A percentile compares a stretch with the other conserved stretches of the same genome.
Evolutionary conservation across 2,797 vertebrate genomes (phyloP).

Genomic region (Forpus xanthops): DNA sequence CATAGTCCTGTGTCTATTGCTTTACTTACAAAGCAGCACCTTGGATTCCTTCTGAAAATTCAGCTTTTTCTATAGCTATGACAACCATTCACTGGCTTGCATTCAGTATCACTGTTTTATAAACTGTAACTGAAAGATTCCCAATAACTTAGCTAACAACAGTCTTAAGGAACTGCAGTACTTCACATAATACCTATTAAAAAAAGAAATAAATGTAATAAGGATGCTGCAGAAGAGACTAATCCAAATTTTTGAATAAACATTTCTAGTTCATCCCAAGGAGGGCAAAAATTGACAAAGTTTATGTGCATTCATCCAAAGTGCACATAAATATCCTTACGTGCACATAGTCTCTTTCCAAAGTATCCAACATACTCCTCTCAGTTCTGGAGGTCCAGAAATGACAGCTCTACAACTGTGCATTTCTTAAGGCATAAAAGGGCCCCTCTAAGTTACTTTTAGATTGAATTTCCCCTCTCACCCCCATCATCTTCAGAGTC

Average conservation of each 20-base stretch:
- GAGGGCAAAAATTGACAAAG: not conserved
- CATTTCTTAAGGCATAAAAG: not conserved
- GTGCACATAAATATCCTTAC: not conserved
- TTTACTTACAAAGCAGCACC: not conserved
- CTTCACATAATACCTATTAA: not conserved
- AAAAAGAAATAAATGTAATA: not conserved
- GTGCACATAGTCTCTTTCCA: not conserved
- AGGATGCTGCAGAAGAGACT: not conserved
- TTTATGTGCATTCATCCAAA: not conserved
- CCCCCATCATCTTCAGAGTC: not conserved
- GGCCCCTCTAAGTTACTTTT: not conserved
- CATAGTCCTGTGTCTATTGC: fast-evolving
- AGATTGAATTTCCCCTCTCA: not conserved
- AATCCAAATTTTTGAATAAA: not conserved
- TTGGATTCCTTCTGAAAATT: not conserved
- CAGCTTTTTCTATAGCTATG: not conserved
- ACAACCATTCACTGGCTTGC: not conserved
- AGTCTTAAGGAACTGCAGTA: not conserved
- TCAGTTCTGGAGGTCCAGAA: not conserved
- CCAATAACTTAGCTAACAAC: not conserved
- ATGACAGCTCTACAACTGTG: not conserved
- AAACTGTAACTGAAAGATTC: not conserved
- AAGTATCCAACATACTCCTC: not conserved
- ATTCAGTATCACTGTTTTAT: not conserved
- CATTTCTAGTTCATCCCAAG: not conserved